Conservation (phyloP, 2,797 vertebrate species). For the Peromyscus attwateri region DNA sequence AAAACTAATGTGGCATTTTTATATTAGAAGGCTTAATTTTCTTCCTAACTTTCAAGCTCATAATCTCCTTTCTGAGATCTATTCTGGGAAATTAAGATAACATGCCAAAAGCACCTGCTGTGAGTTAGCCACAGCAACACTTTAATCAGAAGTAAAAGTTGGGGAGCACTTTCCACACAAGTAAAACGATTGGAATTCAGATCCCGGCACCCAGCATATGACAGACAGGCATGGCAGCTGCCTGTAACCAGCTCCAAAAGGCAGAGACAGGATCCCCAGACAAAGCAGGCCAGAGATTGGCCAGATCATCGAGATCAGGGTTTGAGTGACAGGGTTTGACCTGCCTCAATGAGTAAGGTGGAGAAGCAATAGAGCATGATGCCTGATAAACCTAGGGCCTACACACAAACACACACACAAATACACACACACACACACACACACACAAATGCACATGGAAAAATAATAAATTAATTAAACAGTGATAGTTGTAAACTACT, state of each 20-base stretch:
- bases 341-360: neutral
- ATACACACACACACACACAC: neutral
- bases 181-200: neutral
- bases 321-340: neutral
- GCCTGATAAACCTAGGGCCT: no score
- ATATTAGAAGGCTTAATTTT: neutral
- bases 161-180: neutral
- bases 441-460: neutral
- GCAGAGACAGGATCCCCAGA: neutral
- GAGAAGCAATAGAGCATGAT: neutral
- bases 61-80: neutral
- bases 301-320: no score
- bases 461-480: neutral
- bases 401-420: no score
- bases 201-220: neutral
- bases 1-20: slow-evolving; percentile 47
- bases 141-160: neutral
- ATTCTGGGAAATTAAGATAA: neutral
- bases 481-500: neutral
- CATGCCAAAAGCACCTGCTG: neutral
- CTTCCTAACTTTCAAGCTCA: neutral
- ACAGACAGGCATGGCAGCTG: no score
- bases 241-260: neutral
- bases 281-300: neutral
- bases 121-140: neutral